Evolutionary conservation across 2,113 vertebrate species (phyloP).

Genomic region (Scomber japonicus): DNA sequence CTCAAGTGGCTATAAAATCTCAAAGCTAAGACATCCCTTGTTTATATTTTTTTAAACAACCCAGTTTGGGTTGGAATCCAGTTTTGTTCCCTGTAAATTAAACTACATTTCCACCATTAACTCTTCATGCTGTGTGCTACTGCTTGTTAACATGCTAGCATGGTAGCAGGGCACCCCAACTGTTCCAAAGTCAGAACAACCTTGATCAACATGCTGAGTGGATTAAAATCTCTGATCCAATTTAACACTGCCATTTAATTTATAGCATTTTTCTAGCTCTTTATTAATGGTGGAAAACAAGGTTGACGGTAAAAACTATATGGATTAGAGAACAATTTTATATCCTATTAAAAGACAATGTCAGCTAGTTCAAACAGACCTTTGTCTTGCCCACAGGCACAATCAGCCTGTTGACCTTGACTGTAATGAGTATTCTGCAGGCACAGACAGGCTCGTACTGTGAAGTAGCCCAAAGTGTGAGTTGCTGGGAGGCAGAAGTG

Average conservation of each 20-base stretch:
- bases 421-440: not conserved
- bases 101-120: not conserved
- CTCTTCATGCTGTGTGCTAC: not conserved
- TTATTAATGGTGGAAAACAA: not conserved
- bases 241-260: not conserved
- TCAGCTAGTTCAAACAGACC: slow-evolving; percentile 2
- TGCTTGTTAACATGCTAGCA: not conserved
- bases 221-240: slow-evolving; percentile 18
- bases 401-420: not conserved
- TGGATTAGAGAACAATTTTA: not conserved
- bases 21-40: too few species aligned
- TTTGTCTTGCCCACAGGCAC: not conserved
- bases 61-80: not conserved
- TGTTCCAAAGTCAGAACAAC: not conserved
- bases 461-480: not conserved
- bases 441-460: not conserved
- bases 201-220: slow-evolving; percentile 15
- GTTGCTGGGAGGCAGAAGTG: not conserved
- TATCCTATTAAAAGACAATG: not conserved
- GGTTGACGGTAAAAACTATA: not conserved
- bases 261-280: not conserved
- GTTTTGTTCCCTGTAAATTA: too few species aligned
- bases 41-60: too few species aligned
- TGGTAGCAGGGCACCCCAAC: not conserved
- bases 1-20: too few species aligned